These are phyloP conservation scores for Thomomys bottae DNA, from an alignment of 2,113 vertebrate species.

Conservation along the genomic window DNA sequence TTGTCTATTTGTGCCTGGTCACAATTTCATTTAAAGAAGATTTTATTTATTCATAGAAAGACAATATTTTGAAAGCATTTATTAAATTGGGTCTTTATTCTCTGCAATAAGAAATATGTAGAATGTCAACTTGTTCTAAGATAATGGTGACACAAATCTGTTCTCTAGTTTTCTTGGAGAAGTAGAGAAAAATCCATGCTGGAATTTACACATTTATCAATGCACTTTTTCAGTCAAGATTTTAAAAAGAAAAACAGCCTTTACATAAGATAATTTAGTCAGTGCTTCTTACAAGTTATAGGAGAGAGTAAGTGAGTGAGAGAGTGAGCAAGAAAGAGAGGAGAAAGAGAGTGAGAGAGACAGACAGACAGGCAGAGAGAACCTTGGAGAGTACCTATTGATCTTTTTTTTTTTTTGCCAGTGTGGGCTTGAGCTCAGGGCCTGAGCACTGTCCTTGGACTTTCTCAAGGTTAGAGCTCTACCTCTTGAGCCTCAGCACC, in stretches of 20 bases:
- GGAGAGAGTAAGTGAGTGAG: too few species aligned
- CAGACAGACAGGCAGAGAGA: too few species aligned
- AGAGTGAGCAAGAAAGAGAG: too few species aligned
- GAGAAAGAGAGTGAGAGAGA: background rate
- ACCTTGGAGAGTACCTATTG: background rate
- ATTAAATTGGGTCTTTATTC: slow-evolving; percentile 13
- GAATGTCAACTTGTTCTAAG: slow-evolving; percentile 15
- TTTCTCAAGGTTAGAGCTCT: too few species aligned
- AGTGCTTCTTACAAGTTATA: background rate
- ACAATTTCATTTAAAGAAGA: slow-evolving; percentile 15
- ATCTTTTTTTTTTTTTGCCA: too few species aligned
- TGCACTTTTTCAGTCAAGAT: background rate
- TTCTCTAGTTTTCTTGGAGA: slow-evolving; percentile 53
- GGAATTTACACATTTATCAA: slow-evolving; percentile 9
- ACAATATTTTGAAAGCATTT: slow-evolving; percentile 23
- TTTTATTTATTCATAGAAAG: slow-evolving; percentile 4
- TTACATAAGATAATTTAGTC: slow-evolving; percentile 31
- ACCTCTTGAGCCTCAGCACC: too few species aligned
- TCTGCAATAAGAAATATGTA: slow-evolving; percentile 22
- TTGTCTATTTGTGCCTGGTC: too few species aligned
- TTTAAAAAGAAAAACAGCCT: background rate
- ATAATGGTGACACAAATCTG: slow-evolving; percentile 27
- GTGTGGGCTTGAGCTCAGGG: too few species aligned
- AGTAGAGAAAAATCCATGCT: background rate
- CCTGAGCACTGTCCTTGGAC: too few species aligned